Evolutionary conservation across 2,113 vertebrate genomes (phyloP).

Genomic region (Seriola rivoliana): DNA sequence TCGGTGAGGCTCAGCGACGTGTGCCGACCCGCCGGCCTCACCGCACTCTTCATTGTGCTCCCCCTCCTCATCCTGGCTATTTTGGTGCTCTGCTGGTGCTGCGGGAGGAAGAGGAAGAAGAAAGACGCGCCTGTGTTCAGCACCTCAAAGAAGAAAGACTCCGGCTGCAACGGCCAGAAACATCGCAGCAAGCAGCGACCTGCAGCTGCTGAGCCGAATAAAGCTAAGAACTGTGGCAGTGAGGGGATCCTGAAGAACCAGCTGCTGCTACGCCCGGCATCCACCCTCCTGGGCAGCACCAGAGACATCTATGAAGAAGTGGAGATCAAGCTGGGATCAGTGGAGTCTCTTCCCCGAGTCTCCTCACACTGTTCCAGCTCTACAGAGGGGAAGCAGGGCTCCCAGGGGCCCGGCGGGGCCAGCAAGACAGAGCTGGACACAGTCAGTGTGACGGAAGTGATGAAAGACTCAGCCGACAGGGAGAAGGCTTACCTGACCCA

Average conservation of each 20-base stretch:
- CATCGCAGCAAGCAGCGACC: slow-evolving; percentile 66
- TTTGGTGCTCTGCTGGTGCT: slow-evolving; percentile 88
- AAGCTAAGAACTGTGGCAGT: slow-evolving; percentile 21
- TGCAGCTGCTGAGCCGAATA: not conserved
- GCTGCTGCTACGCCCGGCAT: slow-evolving; percentile 80
- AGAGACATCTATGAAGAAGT: slow-evolving; percentile 90
- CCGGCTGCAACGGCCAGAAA: slow-evolving; percentile 70
- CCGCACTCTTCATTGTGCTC: slow-evolving; percentile 88
- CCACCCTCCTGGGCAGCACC: slow-evolving; percentile 80
- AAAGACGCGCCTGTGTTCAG: slow-evolving; percentile 77
- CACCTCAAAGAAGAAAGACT: slow-evolving; percentile 68
- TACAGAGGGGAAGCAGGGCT: slow-evolving; percentile 39
- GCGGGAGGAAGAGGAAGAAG: slow-evolving; percentile 83
- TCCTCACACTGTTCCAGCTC: slow-evolving; percentile 20
- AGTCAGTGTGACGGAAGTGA: slow-evolving; percentile 88
- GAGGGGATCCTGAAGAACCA: slow-evolving; percentile 84
- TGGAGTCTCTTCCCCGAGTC: slow-evolving; percentile 73
- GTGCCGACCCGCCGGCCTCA: slow-evolving; percentile 84
- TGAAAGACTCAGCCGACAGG: slow-evolving; percentile 90
- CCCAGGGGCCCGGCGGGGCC: slow-evolving; percentile 41
- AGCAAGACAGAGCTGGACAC: slow-evolving; percentile 84
- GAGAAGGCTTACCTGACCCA: slow-evolving; percentile 92
- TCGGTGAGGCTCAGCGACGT: slow-evolving; percentile 74
- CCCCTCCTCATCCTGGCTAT: slow-evolving; percentile 83
- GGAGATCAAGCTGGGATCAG: slow-evolving; percentile 85